phyloP scores from a whole-genome alignment of 2,113 vertebrate genomes.

The Helogale parvula region DNA sequence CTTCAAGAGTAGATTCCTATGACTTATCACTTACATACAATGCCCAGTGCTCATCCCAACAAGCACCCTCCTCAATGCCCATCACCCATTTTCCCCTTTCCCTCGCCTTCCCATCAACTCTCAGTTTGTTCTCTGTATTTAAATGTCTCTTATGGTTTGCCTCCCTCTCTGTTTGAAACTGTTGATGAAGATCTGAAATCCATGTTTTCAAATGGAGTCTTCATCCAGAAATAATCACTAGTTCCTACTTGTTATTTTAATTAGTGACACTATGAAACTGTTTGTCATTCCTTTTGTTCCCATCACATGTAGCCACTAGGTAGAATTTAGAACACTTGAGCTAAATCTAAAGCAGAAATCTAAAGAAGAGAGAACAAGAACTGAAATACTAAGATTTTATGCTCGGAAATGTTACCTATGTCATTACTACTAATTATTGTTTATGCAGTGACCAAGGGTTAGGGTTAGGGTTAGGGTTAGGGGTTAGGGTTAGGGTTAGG shows the following conservation, averaged over 20 bases:
- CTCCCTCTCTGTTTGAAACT: too few species aligned
- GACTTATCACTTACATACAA: too few species aligned
- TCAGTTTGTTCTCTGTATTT: too few species aligned
- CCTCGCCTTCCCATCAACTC: too few species aligned
- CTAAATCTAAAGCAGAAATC: not conserved
- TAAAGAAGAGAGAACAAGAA: not conserved
- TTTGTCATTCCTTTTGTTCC: not conserved
- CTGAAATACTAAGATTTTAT: not conserved
- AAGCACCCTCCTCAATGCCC: too few species aligned
- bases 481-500: too few species aligned
- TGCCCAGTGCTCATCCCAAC: too few species aligned
- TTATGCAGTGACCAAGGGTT: not conserved
- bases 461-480: too few species aligned
- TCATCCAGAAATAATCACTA: not conserved
- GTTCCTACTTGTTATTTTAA: not conserved
- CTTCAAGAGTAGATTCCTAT: too few species aligned
- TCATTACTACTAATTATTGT: not conserved
- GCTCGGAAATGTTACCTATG: not conserved
- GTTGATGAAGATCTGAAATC: not conserved
- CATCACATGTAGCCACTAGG: not conserved
- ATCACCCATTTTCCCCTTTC: too few species aligned
- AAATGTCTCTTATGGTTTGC: too few species aligned
- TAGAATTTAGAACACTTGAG: not conserved
- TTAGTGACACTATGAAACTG: not conserved
- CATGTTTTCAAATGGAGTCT: not conserved